A percentile compares a stretch with the other conserved stretches of the same genome.
These are phyloP conservation scores for Phoeniculus purpureus DNA, from an alignment of 2,797 vertebrate species.

Conservation along the genomic window DNA sequence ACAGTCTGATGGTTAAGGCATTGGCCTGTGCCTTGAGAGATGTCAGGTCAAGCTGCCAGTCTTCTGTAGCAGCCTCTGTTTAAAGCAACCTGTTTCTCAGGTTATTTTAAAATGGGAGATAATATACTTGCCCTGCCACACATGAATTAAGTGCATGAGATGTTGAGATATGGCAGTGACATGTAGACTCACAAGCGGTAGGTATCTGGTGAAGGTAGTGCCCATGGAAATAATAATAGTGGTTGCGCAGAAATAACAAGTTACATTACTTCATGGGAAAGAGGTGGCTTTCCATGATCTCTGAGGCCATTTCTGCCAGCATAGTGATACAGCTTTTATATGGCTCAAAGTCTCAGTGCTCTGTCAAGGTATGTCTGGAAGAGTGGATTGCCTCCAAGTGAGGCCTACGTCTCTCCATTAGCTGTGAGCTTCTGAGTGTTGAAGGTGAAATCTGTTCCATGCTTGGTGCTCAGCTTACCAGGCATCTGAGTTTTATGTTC, in stretches of 20 bases:
- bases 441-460: neutral
- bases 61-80: neutral
- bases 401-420: neutral
- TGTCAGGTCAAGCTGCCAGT: neutral
- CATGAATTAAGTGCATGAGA: neutral
- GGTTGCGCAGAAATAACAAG: neutral
- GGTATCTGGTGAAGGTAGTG: neutral
- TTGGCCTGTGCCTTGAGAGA: neutral
- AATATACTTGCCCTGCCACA: neutral
- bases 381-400: neutral
- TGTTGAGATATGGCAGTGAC: neutral
- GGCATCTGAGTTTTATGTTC: neutral
- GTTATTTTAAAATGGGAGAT: neutral
- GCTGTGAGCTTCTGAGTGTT: neutral
- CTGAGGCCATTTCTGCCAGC: neutral
- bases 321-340: neutral
- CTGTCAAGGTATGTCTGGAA: neutral
- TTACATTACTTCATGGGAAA: neutral
- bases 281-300: neutral
- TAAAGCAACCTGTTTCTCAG: neutral
- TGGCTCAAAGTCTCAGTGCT: neutral
- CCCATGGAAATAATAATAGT: neutral
- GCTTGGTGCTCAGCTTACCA: neutral
- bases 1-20: neutral
- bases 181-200: neutral